Percentiles rank a stretch among this genome's conserved stretches.
Conservation (phyloP, 2,888 invertebrate species). For the Trichopoda pennipes region DNA sequence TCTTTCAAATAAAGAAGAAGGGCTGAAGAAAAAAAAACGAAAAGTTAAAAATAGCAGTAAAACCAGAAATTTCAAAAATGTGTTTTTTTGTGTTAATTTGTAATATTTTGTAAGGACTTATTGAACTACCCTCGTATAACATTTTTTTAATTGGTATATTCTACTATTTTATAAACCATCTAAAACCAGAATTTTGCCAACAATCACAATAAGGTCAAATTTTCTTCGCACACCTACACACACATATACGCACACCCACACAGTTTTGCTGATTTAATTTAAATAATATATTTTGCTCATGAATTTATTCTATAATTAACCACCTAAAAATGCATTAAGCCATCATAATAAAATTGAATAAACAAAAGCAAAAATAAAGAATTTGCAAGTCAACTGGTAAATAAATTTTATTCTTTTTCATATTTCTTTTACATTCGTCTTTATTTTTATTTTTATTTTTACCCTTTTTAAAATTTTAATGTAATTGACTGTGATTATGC, state of each 20-base stretch:
- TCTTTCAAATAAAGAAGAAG: too few species aligned
- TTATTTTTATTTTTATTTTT: constrained; percentile 34
- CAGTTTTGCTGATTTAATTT: neutral
- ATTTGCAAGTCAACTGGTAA: constrained; percentile 12
- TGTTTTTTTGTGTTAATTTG: too few species aligned
- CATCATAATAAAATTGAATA: constrained; percentile 13
- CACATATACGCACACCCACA: too few species aligned
- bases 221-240: too few species aligned
- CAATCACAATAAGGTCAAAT: neutral
- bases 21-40: too few species aligned
- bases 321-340: constrained; percentile 10
- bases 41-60: too few species aligned
- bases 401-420: constrained; percentile 1
- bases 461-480: constrained; percentile 64
- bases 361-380: constrained; percentile 12
- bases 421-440: neutral
- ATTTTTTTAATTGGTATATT: too few species aligned
- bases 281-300: constrained; percentile 11
- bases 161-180: too few species aligned
- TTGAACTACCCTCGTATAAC: too few species aligned
- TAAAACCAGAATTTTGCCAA: neutral
- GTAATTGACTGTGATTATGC: constrained; percentile 73
- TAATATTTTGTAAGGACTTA: too few species aligned
- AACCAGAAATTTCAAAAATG: too few species aligned
- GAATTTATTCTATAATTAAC: constrained; percentile 17